Percentiles rank a stretch among this genome's conserved stretches.
These are phyloP conservation scores for Sinohyriopsis cumingii DNA, from an alignment of 2,888 invertebrate species.

Conservation along the genomic window DNA sequence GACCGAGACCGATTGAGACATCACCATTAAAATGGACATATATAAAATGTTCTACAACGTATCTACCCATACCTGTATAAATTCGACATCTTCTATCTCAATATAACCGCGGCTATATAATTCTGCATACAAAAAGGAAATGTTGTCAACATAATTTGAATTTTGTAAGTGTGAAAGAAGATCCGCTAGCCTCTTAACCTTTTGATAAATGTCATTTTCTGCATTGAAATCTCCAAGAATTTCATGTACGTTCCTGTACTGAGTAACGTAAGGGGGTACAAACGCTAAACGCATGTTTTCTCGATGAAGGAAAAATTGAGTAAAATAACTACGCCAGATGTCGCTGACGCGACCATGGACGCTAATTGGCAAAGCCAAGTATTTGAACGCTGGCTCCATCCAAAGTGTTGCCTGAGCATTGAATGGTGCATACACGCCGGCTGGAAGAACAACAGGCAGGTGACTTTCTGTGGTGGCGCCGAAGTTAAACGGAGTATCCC, in stretches of 20 bases:
- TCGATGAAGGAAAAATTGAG: slow-evolving; percentile 16
- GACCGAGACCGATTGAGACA: no score
- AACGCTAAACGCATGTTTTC: slow-evolving; percentile 6
- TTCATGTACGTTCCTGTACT: slow-evolving; percentile 16
- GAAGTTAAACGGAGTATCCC: slow-evolving; percentile 18
- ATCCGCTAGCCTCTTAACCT: neutral
- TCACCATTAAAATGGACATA: no score
- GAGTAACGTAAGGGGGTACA: slow-evolving; percentile 13
- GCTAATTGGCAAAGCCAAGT: slow-evolving; percentile 12
- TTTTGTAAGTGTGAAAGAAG: no score
- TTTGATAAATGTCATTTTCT: slow-evolving; percentile 7
- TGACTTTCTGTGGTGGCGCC: slow-evolving; percentile 2
- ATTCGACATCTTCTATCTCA: slow-evolving; percentile 3
- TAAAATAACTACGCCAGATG: slow-evolving; percentile 24
- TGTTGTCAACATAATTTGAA: no score
- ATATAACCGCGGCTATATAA: slow-evolving; percentile 8
- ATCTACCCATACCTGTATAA: neutral
- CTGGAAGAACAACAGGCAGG: slow-evolving; percentile 5
- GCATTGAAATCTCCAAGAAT: slow-evolving; percentile 6
- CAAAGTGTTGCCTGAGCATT: slow-evolving; percentile 21
- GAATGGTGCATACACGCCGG: slow-evolving; percentile 12
- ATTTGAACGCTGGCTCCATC: slow-evolving; percentile 11
- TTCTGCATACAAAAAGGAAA: slow-evolving; percentile 3
- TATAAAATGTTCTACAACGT: no score
- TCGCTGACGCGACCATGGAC: slow-evolving; percentile 17